Evolutionary conservation across 2,797 vertebrate genomes (phyloP), one percentile per base, ranked within the genome.

Genomic region (Urophycis tenuis): DNA sequence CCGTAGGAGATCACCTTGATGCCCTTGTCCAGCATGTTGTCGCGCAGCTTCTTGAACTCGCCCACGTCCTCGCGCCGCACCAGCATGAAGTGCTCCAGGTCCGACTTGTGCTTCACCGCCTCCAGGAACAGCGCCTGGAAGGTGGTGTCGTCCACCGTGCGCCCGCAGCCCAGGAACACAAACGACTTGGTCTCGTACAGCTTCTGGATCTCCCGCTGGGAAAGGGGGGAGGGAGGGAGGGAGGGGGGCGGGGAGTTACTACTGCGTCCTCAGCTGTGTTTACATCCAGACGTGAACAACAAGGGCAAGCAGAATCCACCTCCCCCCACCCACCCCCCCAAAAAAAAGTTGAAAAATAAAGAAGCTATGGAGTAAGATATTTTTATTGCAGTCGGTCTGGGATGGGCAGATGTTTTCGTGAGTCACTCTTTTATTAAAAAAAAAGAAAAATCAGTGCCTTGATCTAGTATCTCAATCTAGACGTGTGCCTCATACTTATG

Each of bases 11-110:
- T 96, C 76, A 99, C 97, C 84, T 98, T 97, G 81, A 99, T 98
- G 78, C 97, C 97, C 86, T 98, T 98, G 91, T 98, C 97, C 84
- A 98, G 91, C 96, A 98, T 97, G 91, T 98, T 97, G 91, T 98
- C 96, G 0, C 96, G 93, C 39, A 98, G 94, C 88, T 98, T 97
- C 91, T 96, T 97, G 88, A 98, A 98, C 84, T 98, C 97, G 0
- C 95, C 96, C 78, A 96, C 95, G 0, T 97, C 96, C 81, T 96
- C 97, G 32, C 96, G 94, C 69, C 96, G 93, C 78, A 98, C 96
- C 0, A 98, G 92, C 97, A 98, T 99, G 91, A 99, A 99, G 86
- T 98, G 97, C 80, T 98, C 97, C 83, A 98, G 90, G 89, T 98
- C 96, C 0, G 96, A 98, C 82, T 96, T 98, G 93, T 97, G 96